Evolutionary conservation across 1,140 invertebrate genomes (phyloP), one percentile per base, ranked within the genome.

Genomic region (Neomicropteryx cornuta): DNA sequence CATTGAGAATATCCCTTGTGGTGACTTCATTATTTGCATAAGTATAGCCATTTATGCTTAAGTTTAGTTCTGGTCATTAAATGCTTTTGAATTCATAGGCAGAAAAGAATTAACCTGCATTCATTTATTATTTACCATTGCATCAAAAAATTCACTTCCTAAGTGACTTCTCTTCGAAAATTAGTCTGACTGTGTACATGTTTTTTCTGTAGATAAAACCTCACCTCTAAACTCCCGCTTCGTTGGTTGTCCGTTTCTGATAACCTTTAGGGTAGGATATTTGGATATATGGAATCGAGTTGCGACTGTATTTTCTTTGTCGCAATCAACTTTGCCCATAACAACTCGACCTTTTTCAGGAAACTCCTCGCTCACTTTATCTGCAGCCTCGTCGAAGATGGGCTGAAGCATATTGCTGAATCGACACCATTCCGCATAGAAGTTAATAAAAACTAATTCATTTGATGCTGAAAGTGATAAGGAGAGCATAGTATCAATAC

Each of bases 391-490:
- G 67, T 97, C 91, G 71, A 96, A 99, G 56, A 97, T 84, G 20
- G 96, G 96, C 50, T 87, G 84, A 53, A 99, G 69, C 59, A 95
- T 79, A 70, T 95, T 96, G 72, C 94, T 98, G 66, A 88, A 89
- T 50, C 79, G 76, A 70, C 87, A 96, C 92, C 93, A 98, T 58
- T 97, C 93, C 8, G 94, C 95, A 72, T 97, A 97, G 68, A 98
- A 98, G 68, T 98, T 97, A 44, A 98, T 85, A 64, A 98, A 89
- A 36, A 97, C 93, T 61, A 98, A 68, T 72, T 98, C 92, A 76
- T 91, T 90, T 35, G 80, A 79, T 41, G 83, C 93, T 96, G 72
- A 44, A 82, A 85, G 53, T 41, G 47, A 52, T 52, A 49, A 58
- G 47, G 56, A 44, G 45, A 46, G 42, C 21, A 19, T 33, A 13